These are phyloP conservation scores for Leptinotarsa peninsularis DNA, from an alignment of 2,888 invertebrate genomes.

Conservation along the genomic window DNA sequence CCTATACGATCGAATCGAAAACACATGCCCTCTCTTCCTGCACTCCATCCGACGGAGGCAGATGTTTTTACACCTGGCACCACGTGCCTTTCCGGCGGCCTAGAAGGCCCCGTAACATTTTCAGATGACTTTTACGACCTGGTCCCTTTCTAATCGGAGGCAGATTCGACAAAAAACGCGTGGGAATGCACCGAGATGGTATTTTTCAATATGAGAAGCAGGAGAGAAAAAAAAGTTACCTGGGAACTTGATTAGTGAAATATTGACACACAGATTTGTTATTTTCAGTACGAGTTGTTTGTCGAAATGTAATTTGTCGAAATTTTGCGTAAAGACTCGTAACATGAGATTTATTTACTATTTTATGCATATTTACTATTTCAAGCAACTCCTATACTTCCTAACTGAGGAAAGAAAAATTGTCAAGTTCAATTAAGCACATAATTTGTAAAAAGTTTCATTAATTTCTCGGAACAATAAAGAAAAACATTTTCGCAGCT, in stretches of 20 bases:
- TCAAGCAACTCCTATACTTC: no score
- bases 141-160: slow-evolving; percentile 13
- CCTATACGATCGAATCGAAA: slow-evolving; percentile 19
- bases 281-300: no score
- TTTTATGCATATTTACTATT: no score
- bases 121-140: slow-evolving; percentile 21
- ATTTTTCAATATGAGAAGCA: background rate
- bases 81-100: slow-evolving; percentile 30
- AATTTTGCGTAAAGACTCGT: no score
- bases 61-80: slow-evolving; percentile 42
- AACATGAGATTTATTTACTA: no score
- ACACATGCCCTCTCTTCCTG: slow-evolving; percentile 22
- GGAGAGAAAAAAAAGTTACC: background rate
- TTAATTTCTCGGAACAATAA: background rate
- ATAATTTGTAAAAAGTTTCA: background rate
- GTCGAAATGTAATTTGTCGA: no score
- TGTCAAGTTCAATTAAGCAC: background rate
- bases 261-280: no score
- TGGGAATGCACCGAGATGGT: background rate
- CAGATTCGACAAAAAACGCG: slow-evolving; percentile 1
- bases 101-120: background rate
- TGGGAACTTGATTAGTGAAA: background rate
- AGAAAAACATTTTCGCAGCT: background rate
- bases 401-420: background rate
- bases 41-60: slow-evolving; percentile 14